Base-by-base conservation (phyloP, 2,113 vertebrate genomes). In the Caracal caracal region DNA sequence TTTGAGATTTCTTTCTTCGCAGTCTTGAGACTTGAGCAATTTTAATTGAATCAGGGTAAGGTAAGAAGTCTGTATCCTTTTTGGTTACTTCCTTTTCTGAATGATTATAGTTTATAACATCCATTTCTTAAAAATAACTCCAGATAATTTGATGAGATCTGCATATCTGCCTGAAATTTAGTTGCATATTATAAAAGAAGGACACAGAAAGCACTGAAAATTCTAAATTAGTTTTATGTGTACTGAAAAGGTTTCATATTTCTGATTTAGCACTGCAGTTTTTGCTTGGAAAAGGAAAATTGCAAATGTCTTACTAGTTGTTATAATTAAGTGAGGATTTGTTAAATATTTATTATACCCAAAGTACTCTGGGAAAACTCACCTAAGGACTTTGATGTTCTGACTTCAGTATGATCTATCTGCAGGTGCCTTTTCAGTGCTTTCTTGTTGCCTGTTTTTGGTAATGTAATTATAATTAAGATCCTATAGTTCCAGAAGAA, bases 11-110 rank as follows among this genome's bases (percentile, higher is more conserved):
- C 17, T 92, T 95, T 93, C 11, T 81, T 95, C 61, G 94, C 20
- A 81, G 0, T 87, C 80, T 95, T 96, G 51, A 96, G 15, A n/a
- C 56, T 92, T 94, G 35, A 81, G 13, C 66, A 17, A 63, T 90
- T 94, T 96, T 93, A 92, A 96, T 49, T 95, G 86, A 88, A 96
- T 49, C 88, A 65, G 33, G 28, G 7, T 85, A 83, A 95, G 30
- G 6, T 85, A 82, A 88, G 83, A 84, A 73, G 6, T 80, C 33
- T 51, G 1, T 73, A 56, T 91, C 61, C 2, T 85, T 94, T 80
- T 92, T 65, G 35, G 37, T 66, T 95, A 28, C 22, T n/a, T 75
- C 53, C 93, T 78, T 97, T 93, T 90, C 75, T 75, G 20, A 90
- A 90, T 59, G 35, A 73, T 71, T 90, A 30, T 65, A 82, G 33